phyloP scores from a whole-genome alignment of 2,888 invertebrate genomes.

The Epinotia brunnichana region DNA sequence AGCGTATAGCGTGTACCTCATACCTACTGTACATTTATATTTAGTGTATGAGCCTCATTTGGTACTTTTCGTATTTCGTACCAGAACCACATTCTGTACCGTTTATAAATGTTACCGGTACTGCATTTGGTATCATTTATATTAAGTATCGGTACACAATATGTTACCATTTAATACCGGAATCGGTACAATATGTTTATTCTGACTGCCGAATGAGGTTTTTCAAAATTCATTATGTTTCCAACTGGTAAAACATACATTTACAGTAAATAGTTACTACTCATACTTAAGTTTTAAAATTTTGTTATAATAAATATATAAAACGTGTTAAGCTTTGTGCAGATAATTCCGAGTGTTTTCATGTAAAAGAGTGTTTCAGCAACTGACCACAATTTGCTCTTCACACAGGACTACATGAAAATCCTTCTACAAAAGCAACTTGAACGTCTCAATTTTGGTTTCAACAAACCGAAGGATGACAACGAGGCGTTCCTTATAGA shows the following conservation, averaged over 20 bases:
- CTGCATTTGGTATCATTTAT: not conserved
- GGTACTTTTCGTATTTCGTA: not conserved
- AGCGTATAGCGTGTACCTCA: no score
- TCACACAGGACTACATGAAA: conserved; percentile 74
- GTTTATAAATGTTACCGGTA: not conserved
- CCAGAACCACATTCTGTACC: not conserved
- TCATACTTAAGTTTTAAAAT: no score
- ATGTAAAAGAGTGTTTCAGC: not conserved
- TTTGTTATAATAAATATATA: no score
- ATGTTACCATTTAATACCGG: not conserved
- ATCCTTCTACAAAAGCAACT: conserved; percentile 72
- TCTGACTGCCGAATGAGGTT: no score
- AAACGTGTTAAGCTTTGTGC: no score
- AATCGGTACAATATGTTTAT: not conserved
- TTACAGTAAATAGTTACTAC: no score
- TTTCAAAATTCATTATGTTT: no score
- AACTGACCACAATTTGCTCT: not conserved
- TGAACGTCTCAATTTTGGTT: conserved; percentile 79
- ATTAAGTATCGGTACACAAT: not conserved
- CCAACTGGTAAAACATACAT: no score
- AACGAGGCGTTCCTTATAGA: conserved; percentile 84
- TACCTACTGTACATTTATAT: no score
- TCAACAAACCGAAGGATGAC: conserved; percentile 76
- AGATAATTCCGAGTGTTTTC: no score
- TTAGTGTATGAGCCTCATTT: no score